Evolutionary conservation across 1,140 invertebrate genomes (phyloP).

Genomic region (Dinoponera quadriceps): DNA sequence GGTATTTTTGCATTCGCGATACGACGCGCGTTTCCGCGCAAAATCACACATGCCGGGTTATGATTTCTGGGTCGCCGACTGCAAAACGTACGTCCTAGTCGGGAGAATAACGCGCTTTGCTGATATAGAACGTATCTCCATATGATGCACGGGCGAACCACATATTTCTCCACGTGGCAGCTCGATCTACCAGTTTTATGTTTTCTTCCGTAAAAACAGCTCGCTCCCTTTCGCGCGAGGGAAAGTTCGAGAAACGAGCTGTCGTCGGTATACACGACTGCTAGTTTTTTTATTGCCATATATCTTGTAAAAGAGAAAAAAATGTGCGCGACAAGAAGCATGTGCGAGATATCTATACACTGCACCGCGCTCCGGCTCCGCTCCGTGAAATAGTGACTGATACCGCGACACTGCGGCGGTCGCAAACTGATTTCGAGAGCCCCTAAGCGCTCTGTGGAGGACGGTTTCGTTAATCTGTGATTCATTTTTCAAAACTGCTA

Average conservation of each 20-base stretch:
- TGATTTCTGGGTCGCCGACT: constrained; percentile 56
- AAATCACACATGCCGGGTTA: constrained; percentile 41
- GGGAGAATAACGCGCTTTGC: constrained; percentile 42
- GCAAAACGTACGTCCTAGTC: constrained; percentile 30
- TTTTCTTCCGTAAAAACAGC: constrained; percentile 55
- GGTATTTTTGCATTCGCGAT: neutral
- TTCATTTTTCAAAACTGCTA: too few relatives aligned
- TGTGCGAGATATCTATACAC: neutral
- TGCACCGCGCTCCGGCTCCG: neutral
- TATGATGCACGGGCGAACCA: constrained; percentile 56
- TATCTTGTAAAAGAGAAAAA: constrained; percentile 33
- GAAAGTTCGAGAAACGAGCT: constrained; percentile 61
- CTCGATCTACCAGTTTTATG: constrained; percentile 68
- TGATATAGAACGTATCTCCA: constrained; percentile 55
- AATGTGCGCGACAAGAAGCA: neutral
- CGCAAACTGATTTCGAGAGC: neutral
- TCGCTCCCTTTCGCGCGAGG: constrained; percentile 34
- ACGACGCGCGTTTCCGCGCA: constrained; percentile 24
- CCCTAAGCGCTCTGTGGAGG: too few relatives aligned
- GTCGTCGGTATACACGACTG: constrained; percentile 46
- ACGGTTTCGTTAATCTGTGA: too few relatives aligned
- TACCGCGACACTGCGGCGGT: neutral
- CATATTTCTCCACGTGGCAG: constrained; percentile 60
- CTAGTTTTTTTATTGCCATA: constrained; percentile 46
- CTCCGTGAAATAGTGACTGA: constrained; percentile 17